phyloP scores from a whole-genome alignment of 1,140 invertebrate genomes.

The Cotesia glomerata region DNA sequence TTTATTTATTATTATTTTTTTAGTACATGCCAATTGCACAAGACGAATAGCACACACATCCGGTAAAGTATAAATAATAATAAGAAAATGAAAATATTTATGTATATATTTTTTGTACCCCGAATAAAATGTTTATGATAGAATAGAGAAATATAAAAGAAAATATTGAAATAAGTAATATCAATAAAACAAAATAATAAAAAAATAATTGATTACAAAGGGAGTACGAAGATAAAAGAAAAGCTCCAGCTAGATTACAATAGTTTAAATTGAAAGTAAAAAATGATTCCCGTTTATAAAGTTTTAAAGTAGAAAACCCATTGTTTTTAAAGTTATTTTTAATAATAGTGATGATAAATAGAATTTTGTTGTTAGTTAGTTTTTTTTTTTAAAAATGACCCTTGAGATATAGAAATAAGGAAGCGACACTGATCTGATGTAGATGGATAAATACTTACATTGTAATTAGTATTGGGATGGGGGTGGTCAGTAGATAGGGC shows the following conservation, averaged over 20 bases:
- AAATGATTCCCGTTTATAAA: slow-evolving; percentile 18
- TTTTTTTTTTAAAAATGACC: background rate
- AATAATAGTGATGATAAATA: background rate
- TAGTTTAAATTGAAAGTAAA: slow-evolving; percentile 6
- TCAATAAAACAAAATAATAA: background rate
- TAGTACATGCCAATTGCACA: no score
- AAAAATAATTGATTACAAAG: slow-evolving; percentile 10
- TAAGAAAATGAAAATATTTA: background rate
- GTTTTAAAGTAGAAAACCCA: no score
- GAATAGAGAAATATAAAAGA: background rate
- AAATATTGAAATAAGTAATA: background rate
- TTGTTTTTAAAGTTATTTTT: no score
- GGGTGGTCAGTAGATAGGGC: slow-evolving; percentile 61
- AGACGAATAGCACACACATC: no score
- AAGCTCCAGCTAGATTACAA: background rate
- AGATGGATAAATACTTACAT: slow-evolving; percentile 62
- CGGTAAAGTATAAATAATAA: no score
- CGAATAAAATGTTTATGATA: no score
- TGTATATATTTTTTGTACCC: background rate
- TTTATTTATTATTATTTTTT: no score
- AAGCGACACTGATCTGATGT: slow-evolving; percentile 54
- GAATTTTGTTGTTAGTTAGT: background rate
- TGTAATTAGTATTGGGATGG: slow-evolving; percentile 62
- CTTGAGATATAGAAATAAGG: slow-evolving; percentile 22
- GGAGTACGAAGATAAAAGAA: slow-evolving; percentile 1